phyloP scores from a whole-genome alignment of 1,140 invertebrate genomes.

The Trichoplusia ni region DNA sequence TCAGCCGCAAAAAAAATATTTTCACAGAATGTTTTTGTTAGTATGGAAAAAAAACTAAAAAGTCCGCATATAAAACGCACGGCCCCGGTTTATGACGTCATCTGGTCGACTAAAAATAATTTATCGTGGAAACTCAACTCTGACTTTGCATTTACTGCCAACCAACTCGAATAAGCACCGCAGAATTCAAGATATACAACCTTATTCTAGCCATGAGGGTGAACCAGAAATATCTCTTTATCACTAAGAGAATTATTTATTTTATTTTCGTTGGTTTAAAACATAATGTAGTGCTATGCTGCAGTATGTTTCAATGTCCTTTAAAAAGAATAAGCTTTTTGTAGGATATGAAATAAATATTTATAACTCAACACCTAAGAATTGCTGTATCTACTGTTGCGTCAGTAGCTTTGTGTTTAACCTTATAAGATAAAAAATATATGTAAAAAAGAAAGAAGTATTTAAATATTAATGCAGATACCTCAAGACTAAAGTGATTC shows the following conservation, averaged over 20 bases:
- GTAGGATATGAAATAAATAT: too few species aligned
- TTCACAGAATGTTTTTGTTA: not conserved
- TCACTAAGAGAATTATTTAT: constrained; percentile 8
- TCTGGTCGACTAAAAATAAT: constrained; percentile 49
- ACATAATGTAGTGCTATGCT: too few species aligned
- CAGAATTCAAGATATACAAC: constrained; percentile 25
- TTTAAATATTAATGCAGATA: too few species aligned
- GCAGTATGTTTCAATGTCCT: too few species aligned
- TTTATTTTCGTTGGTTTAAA: too few species aligned
- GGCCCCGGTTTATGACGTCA: constrained; percentile 37
- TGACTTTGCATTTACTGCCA: constrained; percentile 40
- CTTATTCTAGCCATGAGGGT: constrained; percentile 16
- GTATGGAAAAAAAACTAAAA: not conserved
- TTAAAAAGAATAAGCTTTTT: too few species aligned
- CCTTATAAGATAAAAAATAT: too few species aligned
- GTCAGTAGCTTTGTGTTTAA: too few species aligned
- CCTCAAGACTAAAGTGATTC: too few species aligned
- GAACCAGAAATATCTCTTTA: constrained; percentile 5
- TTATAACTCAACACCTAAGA: too few species aligned
- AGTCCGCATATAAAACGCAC: constrained; percentile 1
- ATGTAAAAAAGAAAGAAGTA: too few species aligned
- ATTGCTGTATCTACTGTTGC: too few species aligned
- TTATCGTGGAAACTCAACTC: constrained; percentile 46
- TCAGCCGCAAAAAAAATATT: constrained; percentile 1
- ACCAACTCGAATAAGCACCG: constrained; percentile 28